Base-by-base conservation (phyloP, 2,113 vertebrate genomes). In the Bubo scandiacus region DNA sequence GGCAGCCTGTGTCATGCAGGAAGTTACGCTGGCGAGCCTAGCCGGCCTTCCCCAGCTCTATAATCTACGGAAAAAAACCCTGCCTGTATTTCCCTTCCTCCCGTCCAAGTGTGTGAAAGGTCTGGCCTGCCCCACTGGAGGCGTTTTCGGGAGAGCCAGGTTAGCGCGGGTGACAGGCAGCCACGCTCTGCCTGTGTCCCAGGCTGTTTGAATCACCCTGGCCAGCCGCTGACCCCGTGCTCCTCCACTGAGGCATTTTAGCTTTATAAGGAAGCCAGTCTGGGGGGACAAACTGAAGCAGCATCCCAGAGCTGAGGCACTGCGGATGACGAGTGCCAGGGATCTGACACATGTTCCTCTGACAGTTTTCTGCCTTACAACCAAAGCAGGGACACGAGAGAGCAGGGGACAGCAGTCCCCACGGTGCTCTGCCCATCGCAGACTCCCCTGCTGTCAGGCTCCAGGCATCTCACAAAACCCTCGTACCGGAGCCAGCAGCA, bases 31-130 rank as follows among this genome's bases (percentile, higher is more conserved):
- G 81, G 40, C 0, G 15, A 95, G 91, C 86, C 55, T 10, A 75
- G 91, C 70, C 11, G 15, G 91, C 92, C 81, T 87, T 87, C 87
- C 61, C 58, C 25, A 2, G 62, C 84, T 91, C 88, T 80, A 65
- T 94, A 96, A 96, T 96, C 95, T 96, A 61, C 0, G 65, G 96
- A 96, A 96, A 97, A 96, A 96, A 96, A 16, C 79, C 66, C 75
- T 92, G 96, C 82, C 79, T 86, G 85, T 90, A 70, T 83, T 96
- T 96, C 96, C 93, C 79, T 96, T 94, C 51, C 32, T 94, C 71
- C 47, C 0, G 14, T 94, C 96, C 96, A 97, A 97, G 79, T 97
- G 95, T 96, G 96, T 96, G 95, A 97, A 97, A 97, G 96, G 96
- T 97, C 96, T 93, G 81, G 81, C 96, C 82, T 70, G 94, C 67